A percentile compares a stretch with the other conserved stretches of the same genome.
These are phyloP conservation scores for Eucera pruinosa DNA, from an alignment of 2,888 invertebrate genomes.

Conservation along the genomic window DNA sequence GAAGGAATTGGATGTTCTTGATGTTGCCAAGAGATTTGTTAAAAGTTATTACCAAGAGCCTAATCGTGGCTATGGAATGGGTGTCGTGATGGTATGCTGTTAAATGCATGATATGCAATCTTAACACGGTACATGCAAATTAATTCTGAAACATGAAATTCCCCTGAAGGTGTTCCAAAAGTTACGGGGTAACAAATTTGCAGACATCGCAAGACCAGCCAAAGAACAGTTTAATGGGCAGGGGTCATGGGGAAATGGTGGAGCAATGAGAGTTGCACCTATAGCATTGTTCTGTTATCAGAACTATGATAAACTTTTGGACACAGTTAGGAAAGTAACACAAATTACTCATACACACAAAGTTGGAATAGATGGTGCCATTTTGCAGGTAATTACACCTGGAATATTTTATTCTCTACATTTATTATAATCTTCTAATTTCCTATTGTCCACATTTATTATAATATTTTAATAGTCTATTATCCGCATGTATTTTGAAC, in stretches of 20 bases:
- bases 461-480: too few relatives aligned
- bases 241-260: constrained; percentile 92
- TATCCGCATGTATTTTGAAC: too few relatives aligned
- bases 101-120: neutral
- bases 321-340: constrained; percentile 85
- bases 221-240: constrained; percentile 87
- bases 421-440: neutral
- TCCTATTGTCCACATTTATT: neutral
- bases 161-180: constrained; percentile 85
- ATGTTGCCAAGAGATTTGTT: constrained; percentile 88
- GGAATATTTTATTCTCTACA: neutral
- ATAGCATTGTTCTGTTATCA: constrained; percentile 87
- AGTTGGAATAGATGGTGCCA: constrained; percentile 86
- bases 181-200: constrained; percentile 85
- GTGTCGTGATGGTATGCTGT: constrained; percentile 84
- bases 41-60: constrained; percentile 87
- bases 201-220: constrained; percentile 88
- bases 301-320: constrained; percentile 85
- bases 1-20: constrained; percentile 85
- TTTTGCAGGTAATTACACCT: constrained; percentile 84
- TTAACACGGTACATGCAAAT: too few relatives aligned
- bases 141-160: too few relatives aligned
- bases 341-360: constrained; percentile 88
- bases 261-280: constrained; percentile 90
- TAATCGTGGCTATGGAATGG: constrained; percentile 88